A percentile compares a stretch with the other conserved stretches of the same genome.
These are phyloP conservation scores for Manis pentadactyla DNA, from an alignment of 2,797 vertebrate genomes.

Conservation along the genomic window DNA sequence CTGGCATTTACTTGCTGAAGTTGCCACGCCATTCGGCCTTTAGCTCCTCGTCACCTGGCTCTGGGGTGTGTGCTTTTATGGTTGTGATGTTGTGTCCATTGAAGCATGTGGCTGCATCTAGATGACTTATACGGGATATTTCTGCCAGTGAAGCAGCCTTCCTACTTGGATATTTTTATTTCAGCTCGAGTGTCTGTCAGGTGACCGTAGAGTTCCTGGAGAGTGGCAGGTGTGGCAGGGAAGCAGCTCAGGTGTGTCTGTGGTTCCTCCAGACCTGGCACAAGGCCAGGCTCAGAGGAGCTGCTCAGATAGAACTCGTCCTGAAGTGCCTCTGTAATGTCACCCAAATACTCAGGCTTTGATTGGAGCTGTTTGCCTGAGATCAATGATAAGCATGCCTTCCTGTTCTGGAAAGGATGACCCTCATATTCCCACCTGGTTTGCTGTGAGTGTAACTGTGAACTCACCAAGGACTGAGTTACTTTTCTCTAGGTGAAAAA, in stretches of 20 bases:
- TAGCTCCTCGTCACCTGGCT: not conserved
- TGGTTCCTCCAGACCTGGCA: not conserved
- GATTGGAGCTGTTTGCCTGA: fast-evolving
- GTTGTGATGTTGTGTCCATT: not conserved
- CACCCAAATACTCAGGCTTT: not conserved
- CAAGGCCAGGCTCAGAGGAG: not conserved
- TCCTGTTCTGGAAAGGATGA: not conserved
- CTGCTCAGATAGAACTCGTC: fast-evolving
- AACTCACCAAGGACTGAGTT: not conserved
- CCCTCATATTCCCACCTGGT: not conserved
- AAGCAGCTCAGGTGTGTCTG: not conserved
- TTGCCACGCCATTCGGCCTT: not conserved
- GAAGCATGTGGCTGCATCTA: not conserved
- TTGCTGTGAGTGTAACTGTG: not conserved
- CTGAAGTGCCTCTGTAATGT: not conserved
- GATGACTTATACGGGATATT: not conserved
- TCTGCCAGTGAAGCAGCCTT: not conserved
- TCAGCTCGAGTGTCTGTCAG: not conserved
- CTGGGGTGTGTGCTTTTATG: not conserved
- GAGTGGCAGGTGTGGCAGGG: not conserved
- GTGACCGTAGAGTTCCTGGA: not conserved
- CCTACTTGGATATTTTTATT: not conserved
- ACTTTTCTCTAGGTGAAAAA: not conserved
- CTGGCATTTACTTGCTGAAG: not conserved
- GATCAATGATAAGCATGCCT: not conserved